These are phyloP conservation scores for Ataeniobius toweri DNA, from an alignment of 2,797 vertebrate genomes.

Conservation along the genomic window DNA sequence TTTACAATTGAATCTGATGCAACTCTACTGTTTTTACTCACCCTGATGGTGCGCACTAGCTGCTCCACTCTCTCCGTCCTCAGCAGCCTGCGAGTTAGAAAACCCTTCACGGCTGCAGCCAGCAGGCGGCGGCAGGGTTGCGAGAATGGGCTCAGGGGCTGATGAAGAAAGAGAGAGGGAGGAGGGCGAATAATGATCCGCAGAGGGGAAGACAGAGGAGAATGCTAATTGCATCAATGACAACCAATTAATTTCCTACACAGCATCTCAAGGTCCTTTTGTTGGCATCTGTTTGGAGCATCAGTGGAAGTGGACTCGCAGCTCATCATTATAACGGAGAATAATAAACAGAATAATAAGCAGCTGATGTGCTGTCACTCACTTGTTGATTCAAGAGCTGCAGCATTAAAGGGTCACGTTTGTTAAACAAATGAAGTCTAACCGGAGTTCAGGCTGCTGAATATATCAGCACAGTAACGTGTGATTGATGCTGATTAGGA, in stretches of 20 bases:
- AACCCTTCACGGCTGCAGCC: constrained; percentile 75
- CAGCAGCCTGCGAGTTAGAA: constrained; percentile 78
- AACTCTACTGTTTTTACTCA: constrained; percentile 47
- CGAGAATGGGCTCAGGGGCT: constrained; percentile 43
- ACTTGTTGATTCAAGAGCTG: constrained; percentile 73
- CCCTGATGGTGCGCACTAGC: constrained; percentile 78
- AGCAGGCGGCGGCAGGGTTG: constrained; percentile 73
- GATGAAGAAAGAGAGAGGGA: constrained; percentile 27
- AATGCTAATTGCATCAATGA: constrained; percentile 81
- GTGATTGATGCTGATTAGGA: constrained; percentile 37
- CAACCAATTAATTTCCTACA: constrained; percentile 78
- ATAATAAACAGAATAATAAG: constrained; percentile 66
- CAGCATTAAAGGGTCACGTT: constrained; percentile 41
- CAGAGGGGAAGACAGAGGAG: constrained; percentile 72
- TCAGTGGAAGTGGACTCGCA: constrained; percentile 47
- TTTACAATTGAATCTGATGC: constrained; percentile 6
- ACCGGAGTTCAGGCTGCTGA: constrained; percentile 18
- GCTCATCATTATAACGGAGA: constrained; percentile 59
- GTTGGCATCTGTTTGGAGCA: constrained; percentile 69
- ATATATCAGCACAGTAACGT: constrained; percentile 27
- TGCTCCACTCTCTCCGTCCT: constrained; percentile 72
- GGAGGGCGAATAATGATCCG: constrained; percentile 65
- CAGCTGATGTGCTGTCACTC: constrained; percentile 48
- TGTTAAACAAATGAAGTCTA: constrained; percentile 35
- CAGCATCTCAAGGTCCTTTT: constrained; percentile 76